Conservation (phyloP, 2,113 vertebrate species). For the Epinephelus moara region DNA sequence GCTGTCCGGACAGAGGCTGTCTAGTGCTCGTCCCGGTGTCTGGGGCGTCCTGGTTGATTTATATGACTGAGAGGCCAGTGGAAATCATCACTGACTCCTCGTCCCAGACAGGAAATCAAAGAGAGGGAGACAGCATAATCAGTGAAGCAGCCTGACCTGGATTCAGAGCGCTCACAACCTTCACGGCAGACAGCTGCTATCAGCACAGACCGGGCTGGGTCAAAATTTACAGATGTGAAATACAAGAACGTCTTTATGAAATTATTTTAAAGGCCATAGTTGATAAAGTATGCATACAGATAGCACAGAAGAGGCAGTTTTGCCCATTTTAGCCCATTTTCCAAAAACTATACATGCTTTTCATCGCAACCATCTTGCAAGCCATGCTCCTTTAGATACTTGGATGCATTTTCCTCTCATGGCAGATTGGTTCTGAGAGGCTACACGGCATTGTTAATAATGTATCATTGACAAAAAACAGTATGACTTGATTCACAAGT, state of each 20-base stretch:
- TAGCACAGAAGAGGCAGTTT: neutral
- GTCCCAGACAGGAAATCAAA: slow-evolving; percentile 78
- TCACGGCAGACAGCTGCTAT: slow-evolving; percentile 45
- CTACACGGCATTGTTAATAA: neutral
- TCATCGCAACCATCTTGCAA: neutral
- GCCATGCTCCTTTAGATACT: neutral
- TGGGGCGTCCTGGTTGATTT: slow-evolving; percentile 72
- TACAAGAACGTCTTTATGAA: neutral
- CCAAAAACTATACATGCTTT: neutral
- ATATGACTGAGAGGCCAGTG: slow-evolving; percentile 59
- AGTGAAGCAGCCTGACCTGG: slow-evolving; percentile 74
- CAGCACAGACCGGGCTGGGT: slow-evolving; percentile 4
- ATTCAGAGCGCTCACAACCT: slow-evolving; percentile 37
- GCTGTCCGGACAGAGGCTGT: slow-evolving; percentile 66
- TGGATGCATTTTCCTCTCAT: neutral
- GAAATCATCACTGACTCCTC: slow-evolving; percentile 74
- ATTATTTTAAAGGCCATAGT: neutral
- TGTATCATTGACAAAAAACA: neutral
- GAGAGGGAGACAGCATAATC: slow-evolving; percentile 68
- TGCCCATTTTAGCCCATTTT: neutral
- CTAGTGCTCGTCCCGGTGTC: slow-evolving; percentile 37
- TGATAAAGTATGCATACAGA: neutral
- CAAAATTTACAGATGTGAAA: slow-evolving; percentile 29
- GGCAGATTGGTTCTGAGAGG: neutral
- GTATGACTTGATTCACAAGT: neutral